phyloP scores from a whole-genome alignment of 2,113 vertebrate species.

The Phrynosoma blainvillii region DNA sequence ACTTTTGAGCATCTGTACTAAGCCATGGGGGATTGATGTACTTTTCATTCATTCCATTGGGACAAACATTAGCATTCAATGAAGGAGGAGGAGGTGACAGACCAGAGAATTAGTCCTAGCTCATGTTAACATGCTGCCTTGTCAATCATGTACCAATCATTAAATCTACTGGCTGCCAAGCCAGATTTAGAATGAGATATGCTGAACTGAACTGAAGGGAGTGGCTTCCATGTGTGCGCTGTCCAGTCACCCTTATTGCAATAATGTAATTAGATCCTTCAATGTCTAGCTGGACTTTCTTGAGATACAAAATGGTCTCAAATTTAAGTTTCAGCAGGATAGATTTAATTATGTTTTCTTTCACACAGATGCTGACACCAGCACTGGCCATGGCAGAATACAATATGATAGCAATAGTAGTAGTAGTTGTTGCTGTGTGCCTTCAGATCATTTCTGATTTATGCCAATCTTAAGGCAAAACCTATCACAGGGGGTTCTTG shows the following conservation, averaged over 20 bases:
- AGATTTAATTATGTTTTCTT: not conserved
- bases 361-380: not conserved
- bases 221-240: slow-evolving; percentile 38
- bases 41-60: slow-evolving; percentile 67
- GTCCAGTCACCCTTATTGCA: slow-evolving; percentile 37
- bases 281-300: not conserved
- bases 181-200: slow-evolving; percentile 62
- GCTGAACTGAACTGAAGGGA: slow-evolving; percentile 56
- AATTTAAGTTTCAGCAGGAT: slow-evolving; percentile 1
- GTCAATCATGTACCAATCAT: slow-evolving; percentile 58
- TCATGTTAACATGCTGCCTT: slow-evolving; percentile 54
- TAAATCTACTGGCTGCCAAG: slow-evolving; percentile 59
- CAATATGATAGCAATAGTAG: not conserved
- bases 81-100: slow-evolving; percentile 52
- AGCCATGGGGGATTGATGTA: slow-evolving; percentile 47
- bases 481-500: no score
- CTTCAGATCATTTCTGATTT: no score
- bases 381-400: not conserved
- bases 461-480: no score
- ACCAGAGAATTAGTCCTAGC: slow-evolving; percentile 57
- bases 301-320: slow-evolving; percentile 36
- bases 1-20: slow-evolving; percentile 60
- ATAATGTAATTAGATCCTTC: slow-evolving; percentile 43
- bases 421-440: no score
- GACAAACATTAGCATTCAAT: slow-evolving; percentile 47